phyloP scores from a whole-genome alignment of 2,113 vertebrate genomes.

The Galemys pyrenaicus region DNA sequence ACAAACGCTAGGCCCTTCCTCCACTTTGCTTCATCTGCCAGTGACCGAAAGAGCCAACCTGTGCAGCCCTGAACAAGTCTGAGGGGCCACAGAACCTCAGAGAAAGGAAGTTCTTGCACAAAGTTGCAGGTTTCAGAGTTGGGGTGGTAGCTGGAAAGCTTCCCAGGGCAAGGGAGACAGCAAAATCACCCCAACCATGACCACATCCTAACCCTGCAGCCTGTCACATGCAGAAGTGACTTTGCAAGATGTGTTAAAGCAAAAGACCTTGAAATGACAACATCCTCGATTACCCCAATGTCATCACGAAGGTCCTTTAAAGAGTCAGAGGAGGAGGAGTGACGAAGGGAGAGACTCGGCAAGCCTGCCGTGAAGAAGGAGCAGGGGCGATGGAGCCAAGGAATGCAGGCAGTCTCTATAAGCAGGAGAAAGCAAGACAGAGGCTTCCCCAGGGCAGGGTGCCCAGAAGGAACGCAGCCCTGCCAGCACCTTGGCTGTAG shows the following conservation, averaged over 20 bases:
- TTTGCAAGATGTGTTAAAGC: neutral
- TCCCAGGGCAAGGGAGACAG: neutral
- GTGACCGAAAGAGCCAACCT: neutral
- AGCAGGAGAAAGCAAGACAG: neutral
- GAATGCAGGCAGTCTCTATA: neutral
- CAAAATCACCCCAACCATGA: neutral
- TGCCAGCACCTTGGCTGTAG: neutral
- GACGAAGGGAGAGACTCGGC: fast-evolving
- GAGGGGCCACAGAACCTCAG: neutral
- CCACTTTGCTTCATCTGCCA: neutral
- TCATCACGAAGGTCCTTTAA: neutral
- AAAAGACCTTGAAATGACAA: neutral
- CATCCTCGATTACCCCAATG: neutral
- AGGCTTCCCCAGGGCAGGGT: neutral
- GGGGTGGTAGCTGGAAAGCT: neutral
- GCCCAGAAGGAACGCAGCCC: neutral
- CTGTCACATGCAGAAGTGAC: no score
- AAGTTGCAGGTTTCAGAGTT: neutral
- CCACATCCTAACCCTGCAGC: neutral
- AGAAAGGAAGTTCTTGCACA: neutral
- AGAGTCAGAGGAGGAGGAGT: neutral
- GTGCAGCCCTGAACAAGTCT: neutral
- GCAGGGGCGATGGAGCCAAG: neutral
- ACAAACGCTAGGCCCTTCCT: neutral
- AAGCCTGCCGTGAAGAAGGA: neutral